Percentiles rank a stretch among this genome's conserved stretches.
These are phyloP conservation scores for Synergus japonicus DNA, from an alignment of 2,888 invertebrate species.

Conservation along the genomic window DNA sequence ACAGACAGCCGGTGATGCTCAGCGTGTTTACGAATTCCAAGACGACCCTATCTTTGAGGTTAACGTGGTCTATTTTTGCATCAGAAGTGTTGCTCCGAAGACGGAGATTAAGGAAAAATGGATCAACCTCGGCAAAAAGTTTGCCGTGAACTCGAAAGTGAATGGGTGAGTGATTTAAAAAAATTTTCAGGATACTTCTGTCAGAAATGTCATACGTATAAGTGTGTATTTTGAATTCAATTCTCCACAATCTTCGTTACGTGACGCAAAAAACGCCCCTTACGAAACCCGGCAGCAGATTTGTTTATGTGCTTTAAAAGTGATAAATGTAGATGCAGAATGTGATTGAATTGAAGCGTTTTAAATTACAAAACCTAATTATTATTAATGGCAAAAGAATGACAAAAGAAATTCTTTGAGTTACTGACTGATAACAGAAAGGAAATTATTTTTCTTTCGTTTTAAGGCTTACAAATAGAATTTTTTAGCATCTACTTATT, in stretches of 20 bases:
- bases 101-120: conserved; percentile 59
- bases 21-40: conserved; percentile 61
- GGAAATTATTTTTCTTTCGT: no score
- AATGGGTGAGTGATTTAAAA: conserved; percentile 62
- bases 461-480: no score
- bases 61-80: conserved; percentile 70
- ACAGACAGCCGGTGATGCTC: conserved; percentile 52
- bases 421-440: no score
- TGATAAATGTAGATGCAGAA: not conserved
- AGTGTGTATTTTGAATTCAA: not conserved
- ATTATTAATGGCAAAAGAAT: no score
- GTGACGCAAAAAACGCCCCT: not conserved
- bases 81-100: conserved; percentile 49
- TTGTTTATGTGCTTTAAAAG: not conserved
- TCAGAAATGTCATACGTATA: not conserved
- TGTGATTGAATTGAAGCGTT: no score
- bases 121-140: conserved; percentile 65
- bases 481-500: no score
- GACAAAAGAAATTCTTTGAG: no score
- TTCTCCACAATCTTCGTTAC: not conserved
- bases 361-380: no score
- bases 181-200: not conserved
- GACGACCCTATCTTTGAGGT: conserved; percentile 62
- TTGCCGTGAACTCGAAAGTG: conserved; percentile 54
- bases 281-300: not conserved